These are phyloP conservation scores for Endomychus coccineus DNA, from an alignment of 2,888 invertebrate genomes.

Conservation along the genomic window DNA sequence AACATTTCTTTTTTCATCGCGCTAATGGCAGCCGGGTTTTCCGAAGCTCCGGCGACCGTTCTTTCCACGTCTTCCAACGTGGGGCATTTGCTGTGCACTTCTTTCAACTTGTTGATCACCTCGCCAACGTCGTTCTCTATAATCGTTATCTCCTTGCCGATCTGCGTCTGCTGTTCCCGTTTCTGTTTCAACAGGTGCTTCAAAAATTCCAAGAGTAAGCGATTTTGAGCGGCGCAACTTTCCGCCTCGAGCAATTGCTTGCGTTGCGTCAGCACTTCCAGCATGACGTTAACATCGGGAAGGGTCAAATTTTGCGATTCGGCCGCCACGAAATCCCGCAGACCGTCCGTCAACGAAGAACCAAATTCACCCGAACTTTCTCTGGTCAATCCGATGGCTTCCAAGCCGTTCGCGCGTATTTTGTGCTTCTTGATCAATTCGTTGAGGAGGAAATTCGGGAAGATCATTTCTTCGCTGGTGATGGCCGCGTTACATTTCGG, in stretches of 20 bases:
- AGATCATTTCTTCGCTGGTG: conserved; percentile 63
- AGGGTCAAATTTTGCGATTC: conserved; percentile 66
- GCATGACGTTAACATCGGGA: conserved; percentile 73
- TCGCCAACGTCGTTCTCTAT: conserved; percentile 66
- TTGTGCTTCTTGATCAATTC: conserved; percentile 71
- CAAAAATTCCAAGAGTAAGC: conserved; percentile 77
- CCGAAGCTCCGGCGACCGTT: conserved; percentile 40
- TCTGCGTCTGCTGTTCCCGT: conserved; percentile 57
- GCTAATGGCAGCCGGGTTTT: conserved; percentile 46
- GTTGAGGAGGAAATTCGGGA: conserved; percentile 80
- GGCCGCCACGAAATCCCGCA: conserved; percentile 58
- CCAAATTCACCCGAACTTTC: conserved; percentile 42
- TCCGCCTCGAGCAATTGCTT: conserved; percentile 77
- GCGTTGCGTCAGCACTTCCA: conserved; percentile 70
- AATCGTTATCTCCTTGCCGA: conserved; percentile 64
- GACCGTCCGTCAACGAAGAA: conserved; percentile 46
- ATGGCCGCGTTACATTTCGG: conserved; percentile 76
- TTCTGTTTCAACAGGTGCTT: conserved; percentile 68
- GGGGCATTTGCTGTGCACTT: conserved; percentile 52
- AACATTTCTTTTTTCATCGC: conserved; percentile 52
- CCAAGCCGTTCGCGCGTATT: conserved; percentile 45
- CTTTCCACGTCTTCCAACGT: conserved; percentile 50
- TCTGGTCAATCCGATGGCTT: conserved; percentile 40
- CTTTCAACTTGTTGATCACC: conserved; percentile 58
- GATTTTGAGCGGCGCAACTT: conserved; percentile 69